Evolutionary conservation across 2,888 invertebrate genomes (phyloP).

Genomic region (Xestia ashworthii): DNA sequence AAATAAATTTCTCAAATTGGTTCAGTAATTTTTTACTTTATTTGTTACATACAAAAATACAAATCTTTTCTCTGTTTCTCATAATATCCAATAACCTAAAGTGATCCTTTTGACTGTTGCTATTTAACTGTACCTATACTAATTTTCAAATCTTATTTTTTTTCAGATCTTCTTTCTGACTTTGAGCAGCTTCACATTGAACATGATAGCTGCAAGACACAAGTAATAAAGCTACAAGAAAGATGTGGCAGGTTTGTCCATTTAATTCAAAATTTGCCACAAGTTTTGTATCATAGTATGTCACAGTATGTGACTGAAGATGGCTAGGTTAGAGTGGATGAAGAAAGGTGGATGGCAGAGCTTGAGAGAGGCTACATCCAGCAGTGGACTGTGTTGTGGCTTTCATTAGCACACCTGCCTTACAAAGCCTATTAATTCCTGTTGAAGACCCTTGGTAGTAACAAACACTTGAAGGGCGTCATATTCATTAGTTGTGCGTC

Average conservation of each 20-base stretch:
- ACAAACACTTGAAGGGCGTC: neutral
- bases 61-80: neutral
- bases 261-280: neutral
- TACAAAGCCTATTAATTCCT: neutral
- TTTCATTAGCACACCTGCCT: neutral
- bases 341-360: neutral
- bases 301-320: neutral
- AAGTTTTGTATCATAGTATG: neutral
- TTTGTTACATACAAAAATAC: too few relatives aligned
- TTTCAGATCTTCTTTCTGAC: conserved; percentile 81
- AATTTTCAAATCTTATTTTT: neutral
- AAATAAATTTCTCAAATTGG: too few relatives aligned
- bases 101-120: neutral
- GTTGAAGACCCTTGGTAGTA: neutral
- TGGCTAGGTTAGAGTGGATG: neutral
- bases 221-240: conserved; percentile 72
- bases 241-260: conserved; percentile 78
- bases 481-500: neutral
- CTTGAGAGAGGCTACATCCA: neutral
- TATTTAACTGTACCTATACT: neutral
- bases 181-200: conserved; percentile 75
- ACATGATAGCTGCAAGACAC: conserved; percentile 74
- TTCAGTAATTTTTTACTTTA: too few relatives aligned
- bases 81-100: neutral
- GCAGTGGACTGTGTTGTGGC: neutral